phyloP scores from a whole-genome alignment of 2,888 invertebrate genomes.

The Lampropteryx suffumata region DNA sequence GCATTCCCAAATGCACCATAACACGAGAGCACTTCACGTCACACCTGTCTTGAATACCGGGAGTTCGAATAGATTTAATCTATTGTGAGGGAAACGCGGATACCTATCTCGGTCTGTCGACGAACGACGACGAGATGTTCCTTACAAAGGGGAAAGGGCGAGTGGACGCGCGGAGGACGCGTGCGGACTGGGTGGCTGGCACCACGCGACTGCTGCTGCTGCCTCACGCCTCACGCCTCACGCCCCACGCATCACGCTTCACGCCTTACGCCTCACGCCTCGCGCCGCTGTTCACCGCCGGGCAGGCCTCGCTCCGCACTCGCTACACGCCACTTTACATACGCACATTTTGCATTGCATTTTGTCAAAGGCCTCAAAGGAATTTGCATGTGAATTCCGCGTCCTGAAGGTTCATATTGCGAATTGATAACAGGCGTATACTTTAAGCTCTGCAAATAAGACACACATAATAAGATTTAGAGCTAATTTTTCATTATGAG shows the following conservation, averaged over 20 bases:
- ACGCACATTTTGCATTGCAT: constrained; percentile 36
- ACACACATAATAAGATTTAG: no score
- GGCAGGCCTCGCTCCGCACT: no score
- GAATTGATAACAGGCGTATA: no score
- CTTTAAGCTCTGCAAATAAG: no score
- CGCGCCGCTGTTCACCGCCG: no score
- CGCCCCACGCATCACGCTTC: constrained; percentile 43
- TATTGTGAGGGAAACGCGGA: constrained; percentile 12
- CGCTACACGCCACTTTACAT: constrained; percentile 24
- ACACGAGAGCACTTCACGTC: constrained; percentile 49
- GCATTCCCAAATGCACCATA: constrained; percentile 45
- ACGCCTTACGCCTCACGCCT: no score
- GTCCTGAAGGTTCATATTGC: no score
- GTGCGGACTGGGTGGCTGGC: constrained; percentile 47
- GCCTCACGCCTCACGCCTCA: constrained; percentile 25
- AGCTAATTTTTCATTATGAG: no score
- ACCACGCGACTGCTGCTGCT: constrained; percentile 60
- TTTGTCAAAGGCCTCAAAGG: constrained; percentile 29
- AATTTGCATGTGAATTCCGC: constrained; percentile 25
- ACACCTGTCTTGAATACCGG: constrained; percentile 35
- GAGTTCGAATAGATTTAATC: constrained; percentile 19
- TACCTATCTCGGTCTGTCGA: constrained; percentile 18
- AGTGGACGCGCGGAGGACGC: constrained; percentile 10
- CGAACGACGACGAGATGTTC: constrained; percentile 30
- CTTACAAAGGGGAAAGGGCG: constrained; percentile 9